Percentiles rank a stretch among this genome's conserved stretches.
Evolutionary conservation across 2,113 vertebrate genomes (phyloP).

Genomic region (Illadopsis cleaveri): DNA sequence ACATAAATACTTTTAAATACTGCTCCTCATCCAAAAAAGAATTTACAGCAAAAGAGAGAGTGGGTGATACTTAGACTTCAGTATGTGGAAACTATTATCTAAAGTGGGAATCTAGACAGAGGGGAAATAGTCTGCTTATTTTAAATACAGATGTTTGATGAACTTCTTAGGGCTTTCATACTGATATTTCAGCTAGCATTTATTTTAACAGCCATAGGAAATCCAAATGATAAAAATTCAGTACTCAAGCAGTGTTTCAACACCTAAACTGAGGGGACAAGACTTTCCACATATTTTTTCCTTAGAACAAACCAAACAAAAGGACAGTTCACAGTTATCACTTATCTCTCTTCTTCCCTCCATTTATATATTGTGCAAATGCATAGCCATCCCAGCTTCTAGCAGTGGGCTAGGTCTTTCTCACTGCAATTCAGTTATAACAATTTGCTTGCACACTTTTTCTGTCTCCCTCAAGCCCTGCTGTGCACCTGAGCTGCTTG

Average conservation of each 20-base stretch:
- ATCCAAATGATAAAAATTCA: background rate
- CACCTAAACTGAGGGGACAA: background rate
- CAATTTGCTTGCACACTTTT: background rate
- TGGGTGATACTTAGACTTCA: background rate
- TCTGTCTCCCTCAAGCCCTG: background rate
- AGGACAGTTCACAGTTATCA: background rate
- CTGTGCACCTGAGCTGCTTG: background rate
- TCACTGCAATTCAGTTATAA: background rate
- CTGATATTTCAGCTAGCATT: background rate
- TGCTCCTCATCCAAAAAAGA: background rate
- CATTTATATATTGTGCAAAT: background rate
- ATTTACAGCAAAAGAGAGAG: background rate
- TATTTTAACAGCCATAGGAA: background rate
- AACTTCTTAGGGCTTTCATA: background rate
- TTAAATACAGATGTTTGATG: background rate
- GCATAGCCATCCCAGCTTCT: background rate
- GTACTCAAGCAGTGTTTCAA: background rate
- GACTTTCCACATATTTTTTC: background rate
- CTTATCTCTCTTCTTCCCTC: background rate
- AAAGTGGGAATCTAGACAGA: background rate
- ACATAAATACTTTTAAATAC: background rate
- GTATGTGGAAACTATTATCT: background rate
- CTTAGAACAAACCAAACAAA: background rate
- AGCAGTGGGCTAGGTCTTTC: background rate
- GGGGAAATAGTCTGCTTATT: background rate